phyloP scores from a whole-genome alignment of 2,113 vertebrate genomes.

The Pituophis catenifer region DNA sequence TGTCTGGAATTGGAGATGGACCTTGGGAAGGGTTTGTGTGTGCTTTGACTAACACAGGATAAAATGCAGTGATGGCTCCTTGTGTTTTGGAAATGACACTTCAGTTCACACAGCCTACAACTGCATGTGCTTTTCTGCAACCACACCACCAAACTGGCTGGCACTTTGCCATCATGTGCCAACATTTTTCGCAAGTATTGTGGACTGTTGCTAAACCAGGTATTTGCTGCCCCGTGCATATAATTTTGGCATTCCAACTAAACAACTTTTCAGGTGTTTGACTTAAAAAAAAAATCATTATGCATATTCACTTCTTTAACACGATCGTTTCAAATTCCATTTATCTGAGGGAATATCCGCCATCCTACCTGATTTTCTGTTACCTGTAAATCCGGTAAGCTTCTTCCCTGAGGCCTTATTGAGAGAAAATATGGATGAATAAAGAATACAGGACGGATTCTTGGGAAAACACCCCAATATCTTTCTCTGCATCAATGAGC shows the following conservation, averaged over 20 bases:
- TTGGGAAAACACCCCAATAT: background rate
- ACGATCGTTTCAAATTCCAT: background rate
- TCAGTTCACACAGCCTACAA: background rate
- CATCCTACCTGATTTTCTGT: background rate
- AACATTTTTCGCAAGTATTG: background rate
- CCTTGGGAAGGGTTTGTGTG: background rate
- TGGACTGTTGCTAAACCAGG: background rate
- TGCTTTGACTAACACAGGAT: background rate
- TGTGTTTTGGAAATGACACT: background rate
- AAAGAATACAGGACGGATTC: background rate
- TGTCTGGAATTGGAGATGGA: background rate
- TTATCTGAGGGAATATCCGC: background rate
- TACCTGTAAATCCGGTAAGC: background rate
- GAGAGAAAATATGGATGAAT: background rate
- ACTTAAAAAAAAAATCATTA: background rate
- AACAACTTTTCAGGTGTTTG: background rate
- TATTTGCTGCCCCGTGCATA: background rate
- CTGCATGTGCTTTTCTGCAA: background rate
- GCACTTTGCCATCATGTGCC: background rate
- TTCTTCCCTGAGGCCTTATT: background rate
- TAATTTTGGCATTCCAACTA: background rate
- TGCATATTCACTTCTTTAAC: background rate
- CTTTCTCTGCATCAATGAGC: background rate
- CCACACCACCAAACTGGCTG: background rate
- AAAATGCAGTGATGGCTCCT: background rate